Evolutionary conservation across 2,888 invertebrate species (phyloP).

Genomic region (Hydraecia micacea): DNA sequence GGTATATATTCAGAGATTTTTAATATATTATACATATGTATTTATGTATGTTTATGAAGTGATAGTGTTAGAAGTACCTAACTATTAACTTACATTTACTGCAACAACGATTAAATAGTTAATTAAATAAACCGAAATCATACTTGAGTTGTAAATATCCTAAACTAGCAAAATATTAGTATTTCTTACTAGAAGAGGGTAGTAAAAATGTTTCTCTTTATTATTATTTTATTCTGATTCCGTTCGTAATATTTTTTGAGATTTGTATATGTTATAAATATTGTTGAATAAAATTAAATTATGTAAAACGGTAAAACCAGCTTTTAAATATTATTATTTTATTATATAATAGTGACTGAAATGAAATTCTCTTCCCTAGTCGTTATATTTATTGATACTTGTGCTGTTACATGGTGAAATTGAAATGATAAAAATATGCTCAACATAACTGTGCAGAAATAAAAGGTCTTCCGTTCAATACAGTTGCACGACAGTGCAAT

Average conservation of each 20-base stretch:
- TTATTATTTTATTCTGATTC: conserved; percentile 12
- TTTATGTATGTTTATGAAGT: conserved; percentile 27
- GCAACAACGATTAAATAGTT: conserved; percentile 40
- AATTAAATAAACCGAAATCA: conserved; percentile 26
- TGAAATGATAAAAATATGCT: conserved; percentile 33
- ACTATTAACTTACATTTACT: conserved; percentile 46
- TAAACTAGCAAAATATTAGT: conserved; percentile 19
- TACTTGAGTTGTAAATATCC: conserved; percentile 17
- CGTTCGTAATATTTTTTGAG: conserved; percentile 17
- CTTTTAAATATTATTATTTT: conserved; percentile 20
- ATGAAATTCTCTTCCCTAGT: conserved; percentile 46
- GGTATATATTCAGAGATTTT: conserved; percentile 44
- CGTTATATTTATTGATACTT: conserved; percentile 41
- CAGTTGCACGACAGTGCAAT: conserved; percentile 30
- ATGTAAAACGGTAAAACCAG: neutral
- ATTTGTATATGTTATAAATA: conserved; percentile 19
- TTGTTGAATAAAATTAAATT: conserved; percentile 7
- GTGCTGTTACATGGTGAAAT: conserved; percentile 22
- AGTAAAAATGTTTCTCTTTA: neutral
- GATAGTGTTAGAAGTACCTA: conserved; percentile 41
- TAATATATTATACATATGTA: conserved; percentile 35
- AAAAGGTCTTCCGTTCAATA: conserved; percentile 44
- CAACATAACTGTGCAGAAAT: conserved; percentile 27
- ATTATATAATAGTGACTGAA: conserved; percentile 46
- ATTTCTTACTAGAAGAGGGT: conserved; percentile 1